phyloP scores from a whole-genome alignment of 2,888 invertebrate genomes.

The Acrobasis consociella region DNA sequence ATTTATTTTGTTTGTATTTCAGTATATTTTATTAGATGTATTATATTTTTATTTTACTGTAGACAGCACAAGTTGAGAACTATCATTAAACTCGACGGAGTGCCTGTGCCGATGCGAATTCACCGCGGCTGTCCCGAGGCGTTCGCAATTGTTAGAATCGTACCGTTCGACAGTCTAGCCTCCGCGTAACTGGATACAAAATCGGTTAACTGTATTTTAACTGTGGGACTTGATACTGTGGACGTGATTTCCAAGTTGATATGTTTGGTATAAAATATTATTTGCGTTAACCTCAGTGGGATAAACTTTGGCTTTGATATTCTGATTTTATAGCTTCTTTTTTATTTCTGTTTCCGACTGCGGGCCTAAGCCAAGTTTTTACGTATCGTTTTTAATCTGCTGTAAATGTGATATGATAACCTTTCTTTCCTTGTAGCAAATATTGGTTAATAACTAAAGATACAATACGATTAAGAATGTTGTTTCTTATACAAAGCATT shows the following conservation, averaged over 20 bases:
- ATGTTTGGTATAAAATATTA: not conserved
- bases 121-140: slow-evolving; percentile 17
- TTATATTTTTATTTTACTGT: slow-evolving; percentile 29
- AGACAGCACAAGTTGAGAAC: slow-evolving; percentile 4
- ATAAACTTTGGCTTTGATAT: not conserved
- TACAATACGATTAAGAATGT: too few species aligned
- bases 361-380: too few species aligned
- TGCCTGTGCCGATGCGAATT: slow-evolving; percentile 11
- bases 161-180: slow-evolving; percentile 16
- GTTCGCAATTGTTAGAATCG: slow-evolving; percentile 19
- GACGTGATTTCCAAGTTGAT: slow-evolving; percentile 10
- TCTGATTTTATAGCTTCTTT: too few species aligned
- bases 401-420: too few species aligned
- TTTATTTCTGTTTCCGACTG: too few species aligned
- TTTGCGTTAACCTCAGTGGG: not conserved
- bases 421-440: too few species aligned
- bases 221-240: slow-evolving; percentile 17
- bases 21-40: not conserved
- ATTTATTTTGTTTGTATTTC: too few species aligned
- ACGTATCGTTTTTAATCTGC: too few species aligned
- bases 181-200: slow-evolving; percentile 19
- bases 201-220: slow-evolving; percentile 22
- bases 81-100: slow-evolving; percentile 14
- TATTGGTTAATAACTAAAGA: too few species aligned
- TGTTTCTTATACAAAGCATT: too few species aligned